Base-by-base conservation (phyloP, 2,797 vertebrate genomes). In the Pogonophryne albipinna region DNA sequence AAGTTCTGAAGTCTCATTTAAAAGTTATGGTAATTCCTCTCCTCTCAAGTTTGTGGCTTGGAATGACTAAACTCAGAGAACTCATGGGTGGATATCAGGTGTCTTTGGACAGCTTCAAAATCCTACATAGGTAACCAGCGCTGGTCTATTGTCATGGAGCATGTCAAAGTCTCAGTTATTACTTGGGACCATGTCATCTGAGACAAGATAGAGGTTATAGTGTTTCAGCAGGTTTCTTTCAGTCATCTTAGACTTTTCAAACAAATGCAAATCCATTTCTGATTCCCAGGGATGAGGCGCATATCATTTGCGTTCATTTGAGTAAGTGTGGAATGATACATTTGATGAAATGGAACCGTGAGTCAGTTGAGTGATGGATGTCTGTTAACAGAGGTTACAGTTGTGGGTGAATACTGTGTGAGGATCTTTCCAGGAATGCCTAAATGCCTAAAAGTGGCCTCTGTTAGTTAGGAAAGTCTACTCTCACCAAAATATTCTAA, bases 31-130 rank as follows among this genome's bases (percentile, higher is more conserved):
- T 9, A 68, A 67, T 45, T 31, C 34, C 41, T 27, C 41, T 11
- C 20, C 50, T 56, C 56, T 34, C 44, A 45, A 16, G 20, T 56
- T 20, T 6, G 11, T 31, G 23, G 10, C 17, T 27, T 69, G 27
- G 55, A 58, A 46, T 44, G 23, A 16, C 55, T 67, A 42, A 20
- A 46, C 53, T 58, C 34, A 19, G 68, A 79, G 61, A 56, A 57
- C 53, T 66, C 71, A 71, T 44, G 45, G 62, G 50, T 56, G 46
- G 47, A 55, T 82, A 78, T 85, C 66, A 10, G 66, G 77, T 87
- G 76, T 85, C 80, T 38, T 53, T 70, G 66, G 74, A 76, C 56
- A 64, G 50, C 50, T 17, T 10, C 57, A 63, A 41, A 71, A 71
- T 55, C 62, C 59, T 45, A 49, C 34, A 61, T 27, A 60, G 19